Evolutionary conservation across 2,888 invertebrate species (phyloP).

Genomic region (Hetaerina titia): DNA sequence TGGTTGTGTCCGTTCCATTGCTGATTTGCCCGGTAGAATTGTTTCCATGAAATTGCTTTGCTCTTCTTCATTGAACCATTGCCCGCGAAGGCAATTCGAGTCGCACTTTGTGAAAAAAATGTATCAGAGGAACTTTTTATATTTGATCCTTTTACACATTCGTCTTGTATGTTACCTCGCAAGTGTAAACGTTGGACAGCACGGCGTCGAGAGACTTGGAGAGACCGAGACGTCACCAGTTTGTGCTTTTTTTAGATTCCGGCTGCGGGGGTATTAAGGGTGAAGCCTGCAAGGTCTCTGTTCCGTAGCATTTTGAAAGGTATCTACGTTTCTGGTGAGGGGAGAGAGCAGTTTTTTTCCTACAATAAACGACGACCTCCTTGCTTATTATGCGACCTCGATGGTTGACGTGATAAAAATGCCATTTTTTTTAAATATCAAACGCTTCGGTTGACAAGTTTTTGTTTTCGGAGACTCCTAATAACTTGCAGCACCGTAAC

Average conservation of each 20-base stretch:
- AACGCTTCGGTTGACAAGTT: too few species aligned
- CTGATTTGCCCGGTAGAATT: background rate
- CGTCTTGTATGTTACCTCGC: background rate
- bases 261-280: background rate
- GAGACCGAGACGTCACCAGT: background rate
- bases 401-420: background rate
- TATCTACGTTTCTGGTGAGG: background rate
- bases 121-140: background rate
- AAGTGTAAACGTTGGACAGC: background rate
- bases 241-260: background rate
- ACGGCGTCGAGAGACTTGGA: background rate
- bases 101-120: background rate
- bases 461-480: too few species aligned
- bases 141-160: background rate
- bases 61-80: background rate
- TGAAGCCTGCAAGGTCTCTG: background rate
- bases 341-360: background rate
- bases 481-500: too few species aligned
- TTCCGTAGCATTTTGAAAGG: background rate
- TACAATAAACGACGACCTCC: background rate
- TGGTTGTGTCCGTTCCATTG: background rate
- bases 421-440: background rate
- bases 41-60: background rate
- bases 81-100: background rate
- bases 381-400: background rate